phyloP scores from a whole-genome alignment of 1,140 invertebrate genomes.

The Gonatopus flavifemur region DNA sequence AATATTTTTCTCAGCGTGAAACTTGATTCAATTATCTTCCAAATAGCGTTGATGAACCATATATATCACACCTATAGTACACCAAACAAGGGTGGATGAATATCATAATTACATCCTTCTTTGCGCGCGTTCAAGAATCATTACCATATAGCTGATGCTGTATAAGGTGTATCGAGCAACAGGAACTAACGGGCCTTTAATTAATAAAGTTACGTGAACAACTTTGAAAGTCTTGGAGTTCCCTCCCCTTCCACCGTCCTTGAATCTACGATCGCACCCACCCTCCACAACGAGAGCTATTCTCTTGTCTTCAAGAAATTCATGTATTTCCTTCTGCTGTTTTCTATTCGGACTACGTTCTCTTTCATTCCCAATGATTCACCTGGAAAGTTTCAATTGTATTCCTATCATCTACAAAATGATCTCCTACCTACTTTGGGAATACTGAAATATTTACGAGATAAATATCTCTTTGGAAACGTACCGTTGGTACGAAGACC shows the following conservation, averaged over 20 bases:
- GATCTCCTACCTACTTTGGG: too few species aligned
- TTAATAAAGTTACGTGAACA: constrained; percentile 58
- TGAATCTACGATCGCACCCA: too few species aligned
- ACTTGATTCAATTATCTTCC: too few species aligned
- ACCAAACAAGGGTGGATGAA: too few species aligned
- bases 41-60: too few species aligned
- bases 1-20: too few species aligned
- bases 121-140: constrained; percentile 22
- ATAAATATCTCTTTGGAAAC: too few species aligned
- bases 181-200: constrained; percentile 53
- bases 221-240: constrained; percentile 45
- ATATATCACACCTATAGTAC: too few species aligned
- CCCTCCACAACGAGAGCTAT: constrained; percentile 29
- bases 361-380: constrained; percentile 15
- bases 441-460: too few species aligned
- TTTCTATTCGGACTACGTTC: constrained; percentile 19
- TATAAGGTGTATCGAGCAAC: constrained; percentile 49
- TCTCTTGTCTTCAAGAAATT: constrained; percentile 41
- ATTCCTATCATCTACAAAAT: too few species aligned
- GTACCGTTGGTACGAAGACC: too few species aligned
- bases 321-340: constrained; percentile 36
- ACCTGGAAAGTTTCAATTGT: constrained; percentile 26
- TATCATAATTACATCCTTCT: too few species aligned
- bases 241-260: constrained; percentile 14
- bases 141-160: constrained; percentile 27